phyloP scores from a whole-genome alignment of 1,140 invertebrate species.

The Panagrolaimus sp. region DNA sequence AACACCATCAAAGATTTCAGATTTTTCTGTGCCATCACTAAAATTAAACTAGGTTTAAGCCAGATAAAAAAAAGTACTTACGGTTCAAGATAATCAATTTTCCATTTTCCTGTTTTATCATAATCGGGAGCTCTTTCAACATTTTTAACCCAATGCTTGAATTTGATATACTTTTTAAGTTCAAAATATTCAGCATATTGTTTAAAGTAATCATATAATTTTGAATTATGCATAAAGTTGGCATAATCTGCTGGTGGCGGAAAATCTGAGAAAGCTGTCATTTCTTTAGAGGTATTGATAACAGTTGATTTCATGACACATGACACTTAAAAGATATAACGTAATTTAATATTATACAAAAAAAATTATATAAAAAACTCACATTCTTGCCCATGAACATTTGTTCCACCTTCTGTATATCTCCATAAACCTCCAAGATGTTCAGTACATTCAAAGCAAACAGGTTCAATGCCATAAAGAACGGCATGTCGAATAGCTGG shows the following conservation, averaged over 20 bases:
- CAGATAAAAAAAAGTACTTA: constrained; percentile 3
- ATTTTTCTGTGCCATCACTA: constrained; percentile 25
- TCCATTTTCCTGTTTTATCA: constrained; percentile 36
- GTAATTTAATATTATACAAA: no score
- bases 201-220: constrained; percentile 36
- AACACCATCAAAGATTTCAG: constrained; percentile 59
- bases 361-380: no score
- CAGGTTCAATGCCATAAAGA: constrained; percentile 42
- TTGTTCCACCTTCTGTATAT: constrained; percentile 41
- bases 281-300: constrained; percentile 63
- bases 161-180: constrained; percentile 56
- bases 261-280: constrained; percentile 62
- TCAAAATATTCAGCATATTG: constrained; percentile 58
- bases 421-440: constrained; percentile 59
- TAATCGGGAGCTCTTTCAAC: constrained; percentile 27
- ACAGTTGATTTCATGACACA: constrained; percentile 60
- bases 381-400: constrained; percentile 16
- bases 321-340: background rate
- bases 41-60: constrained; percentile 8
- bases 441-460: constrained; percentile 60
- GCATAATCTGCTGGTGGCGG: constrained; percentile 60
- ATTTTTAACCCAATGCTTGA: constrained; percentile 50
- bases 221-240: constrained; percentile 60
- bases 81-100: constrained; percentile 27
- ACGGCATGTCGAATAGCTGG: constrained; percentile 53